These are phyloP conservation scores for Phthorimaea operculella DNA, from an alignment of 1,140 invertebrate genomes.

Conservation along the genomic window DNA sequence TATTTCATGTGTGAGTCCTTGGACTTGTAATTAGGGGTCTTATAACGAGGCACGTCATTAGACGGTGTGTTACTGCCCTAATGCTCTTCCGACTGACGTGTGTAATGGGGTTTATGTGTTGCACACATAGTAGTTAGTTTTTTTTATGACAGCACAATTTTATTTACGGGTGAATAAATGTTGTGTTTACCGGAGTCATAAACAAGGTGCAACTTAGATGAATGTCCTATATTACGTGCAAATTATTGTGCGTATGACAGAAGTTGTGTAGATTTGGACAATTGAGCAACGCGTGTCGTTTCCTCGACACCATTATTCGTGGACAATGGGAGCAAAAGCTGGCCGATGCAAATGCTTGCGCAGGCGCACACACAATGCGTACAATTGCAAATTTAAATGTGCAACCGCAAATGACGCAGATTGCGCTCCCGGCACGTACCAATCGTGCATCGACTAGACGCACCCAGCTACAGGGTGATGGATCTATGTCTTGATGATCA, in stretches of 20 bases:
- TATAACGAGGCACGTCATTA: constrained; percentile 39
- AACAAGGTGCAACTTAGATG: too few relatives aligned
- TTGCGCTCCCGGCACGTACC: background rate
- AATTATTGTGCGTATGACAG: too few relatives aligned
- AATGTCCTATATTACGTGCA: too few relatives aligned
- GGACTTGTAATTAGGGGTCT: constrained; percentile 37
- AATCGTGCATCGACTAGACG: too few relatives aligned
- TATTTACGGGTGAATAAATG: too few relatives aligned
- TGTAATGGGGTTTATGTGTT: constrained; percentile 34
- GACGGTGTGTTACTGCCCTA: constrained; percentile 32
- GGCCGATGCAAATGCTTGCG: background rate
- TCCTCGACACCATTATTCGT: background rate
- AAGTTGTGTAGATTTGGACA: background rate
- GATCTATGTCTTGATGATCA: too few relatives aligned
- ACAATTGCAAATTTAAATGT: constrained; percentile 4
- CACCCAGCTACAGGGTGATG: too few relatives aligned
- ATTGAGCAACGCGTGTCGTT: background rate
- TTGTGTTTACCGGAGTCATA: too few relatives aligned
- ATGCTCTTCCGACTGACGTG: constrained; percentile 29
- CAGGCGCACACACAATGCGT: background rate
- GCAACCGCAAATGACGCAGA: constrained; percentile 4
- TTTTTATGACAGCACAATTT: background rate
- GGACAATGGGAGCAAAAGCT: background rate
- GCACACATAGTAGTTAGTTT: constrained; percentile 19
- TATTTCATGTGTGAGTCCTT: constrained; percentile 17